Evolutionary conservation across 2,888 invertebrate genomes (phyloP).

Genomic region (Caenorhabditis drosophilae): DNA sequence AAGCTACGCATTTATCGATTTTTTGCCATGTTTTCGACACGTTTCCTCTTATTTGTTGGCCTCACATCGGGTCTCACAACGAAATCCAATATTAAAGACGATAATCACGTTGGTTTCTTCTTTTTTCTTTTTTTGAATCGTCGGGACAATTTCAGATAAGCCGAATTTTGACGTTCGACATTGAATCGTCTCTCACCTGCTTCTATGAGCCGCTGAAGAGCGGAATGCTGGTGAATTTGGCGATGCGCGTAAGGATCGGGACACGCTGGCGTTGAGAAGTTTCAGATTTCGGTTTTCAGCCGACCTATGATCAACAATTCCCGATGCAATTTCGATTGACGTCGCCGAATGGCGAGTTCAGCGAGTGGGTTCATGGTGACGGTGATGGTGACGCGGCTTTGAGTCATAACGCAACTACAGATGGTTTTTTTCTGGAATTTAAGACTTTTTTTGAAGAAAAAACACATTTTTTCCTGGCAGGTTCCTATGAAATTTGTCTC

Average conservation of each 20-base stretch:
- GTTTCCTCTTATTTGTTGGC: too few species aligned
- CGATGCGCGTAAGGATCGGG: conserved; percentile 33
- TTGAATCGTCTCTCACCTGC: conserved; percentile 37
- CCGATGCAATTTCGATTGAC: conserved; percentile 49
- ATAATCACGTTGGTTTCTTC: conserved; percentile 1
- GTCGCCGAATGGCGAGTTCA: conserved; percentile 44
- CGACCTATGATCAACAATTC: conserved; percentile 25
- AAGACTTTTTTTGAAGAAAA: conserved; percentile 1
- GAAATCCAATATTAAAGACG: background rate
- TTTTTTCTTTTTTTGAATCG: background rate
- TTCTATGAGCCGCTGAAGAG: conserved; percentile 40
- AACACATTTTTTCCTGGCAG: conserved; percentile 7
- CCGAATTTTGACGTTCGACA: conserved; percentile 21
- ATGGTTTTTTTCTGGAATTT: conserved; percentile 13
- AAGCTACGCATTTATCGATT: too few species aligned
- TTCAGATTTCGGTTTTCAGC: too few species aligned
- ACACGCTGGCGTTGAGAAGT: too few species aligned
- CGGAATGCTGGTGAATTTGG: conserved; percentile 36
- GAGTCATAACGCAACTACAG: conserved; percentile 47
- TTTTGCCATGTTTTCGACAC: too few species aligned
- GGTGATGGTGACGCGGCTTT: conserved; percentile 48
- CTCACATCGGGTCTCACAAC: conserved; percentile 4
- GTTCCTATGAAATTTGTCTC: conserved; percentile 50
- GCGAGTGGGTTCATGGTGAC: conserved; percentile 48
- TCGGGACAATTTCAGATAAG: conserved; percentile 9